Evolutionary conservation across 2,888 invertebrate genomes (phyloP).

Genomic region (Thyatira batis): DNA sequence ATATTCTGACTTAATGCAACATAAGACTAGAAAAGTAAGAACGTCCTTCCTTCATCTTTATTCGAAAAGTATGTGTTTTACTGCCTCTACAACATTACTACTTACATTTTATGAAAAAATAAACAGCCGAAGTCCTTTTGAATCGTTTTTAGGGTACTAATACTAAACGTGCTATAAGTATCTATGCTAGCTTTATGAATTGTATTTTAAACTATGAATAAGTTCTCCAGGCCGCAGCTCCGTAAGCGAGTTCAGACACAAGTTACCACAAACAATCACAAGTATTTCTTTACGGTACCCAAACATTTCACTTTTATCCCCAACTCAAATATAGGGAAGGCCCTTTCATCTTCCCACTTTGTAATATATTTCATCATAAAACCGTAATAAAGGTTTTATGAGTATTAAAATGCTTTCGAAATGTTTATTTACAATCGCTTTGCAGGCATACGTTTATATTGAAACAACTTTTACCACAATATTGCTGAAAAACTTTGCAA

Average conservation of each 20-base stretch:
- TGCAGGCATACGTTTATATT: background rate
- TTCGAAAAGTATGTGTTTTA: no score
- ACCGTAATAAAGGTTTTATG: background rate
- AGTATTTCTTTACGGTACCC: conserved; percentile 33
- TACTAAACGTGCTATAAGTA: no score
- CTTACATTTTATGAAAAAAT: no score
- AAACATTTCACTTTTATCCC: background rate
- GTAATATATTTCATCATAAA: background rate
- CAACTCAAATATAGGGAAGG: background rate
- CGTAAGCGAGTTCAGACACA: conserved; percentile 24
- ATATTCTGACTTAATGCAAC: no score
- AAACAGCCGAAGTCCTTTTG: no score
- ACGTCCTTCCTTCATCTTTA: no score
- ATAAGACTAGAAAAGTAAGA: no score
- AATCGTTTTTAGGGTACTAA: no score
- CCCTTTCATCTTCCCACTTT: conserved; percentile 2
- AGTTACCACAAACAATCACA: conserved; percentile 28
- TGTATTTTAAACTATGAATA: background rate
- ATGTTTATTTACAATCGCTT: background rate
- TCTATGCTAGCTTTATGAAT: no score
- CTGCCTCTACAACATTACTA: no score
- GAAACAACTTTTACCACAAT: background rate
- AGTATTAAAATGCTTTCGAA: conserved; percentile 1
- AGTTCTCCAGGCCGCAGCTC: conserved; percentile 15
- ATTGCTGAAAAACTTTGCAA: no score